phyloP scores from a whole-genome alignment of 1,140 invertebrate genomes.

The Sipha flava region DNA sequence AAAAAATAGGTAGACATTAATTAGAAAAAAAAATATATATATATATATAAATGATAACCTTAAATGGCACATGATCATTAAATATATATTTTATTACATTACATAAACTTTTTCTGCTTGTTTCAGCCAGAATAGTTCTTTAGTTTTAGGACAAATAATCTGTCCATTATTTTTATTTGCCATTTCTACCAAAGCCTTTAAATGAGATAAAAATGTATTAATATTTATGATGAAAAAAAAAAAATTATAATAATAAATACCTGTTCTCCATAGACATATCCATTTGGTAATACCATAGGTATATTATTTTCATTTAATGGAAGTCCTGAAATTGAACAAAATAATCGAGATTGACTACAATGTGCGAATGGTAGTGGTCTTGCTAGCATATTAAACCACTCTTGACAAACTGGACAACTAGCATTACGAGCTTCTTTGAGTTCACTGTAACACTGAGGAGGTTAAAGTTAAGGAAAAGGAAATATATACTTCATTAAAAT shows the following conservation, averaged over 20 bases:
- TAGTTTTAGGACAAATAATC: constrained; percentile 84
- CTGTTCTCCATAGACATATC: constrained; percentile 93
- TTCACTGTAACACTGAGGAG: constrained; percentile 60
- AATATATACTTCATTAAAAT: neutral
- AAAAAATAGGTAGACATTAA: neutral
- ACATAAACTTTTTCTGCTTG: constrained; percentile 93
- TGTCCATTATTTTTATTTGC: constrained; percentile 77
- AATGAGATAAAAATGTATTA: constrained; percentile 39
- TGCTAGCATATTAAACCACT: constrained; percentile 79
- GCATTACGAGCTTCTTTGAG: constrained; percentile 58
- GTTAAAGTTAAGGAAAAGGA: constrained; percentile 21
- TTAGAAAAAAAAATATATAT: neutral
- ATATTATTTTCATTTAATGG: constrained; percentile 96
- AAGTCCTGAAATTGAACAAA: constrained; percentile 82
- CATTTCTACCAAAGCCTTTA: constrained; percentile 75
- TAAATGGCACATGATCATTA: neutral
- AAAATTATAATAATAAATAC: constrained; percentile 46
- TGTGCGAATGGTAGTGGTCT: constrained; percentile 84
- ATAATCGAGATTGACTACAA: constrained; percentile 87
- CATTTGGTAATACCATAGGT: constrained; percentile 97
- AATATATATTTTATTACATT: constrained; percentile 56
- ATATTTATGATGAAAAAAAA: neutral
- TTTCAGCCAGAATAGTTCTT: constrained; percentile 77
- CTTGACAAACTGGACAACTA: constrained; percentile 88
- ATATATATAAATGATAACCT: neutral